Base-by-base conservation (phyloP, 2,113 vertebrate species). In the Parotia lawesii region DNA sequence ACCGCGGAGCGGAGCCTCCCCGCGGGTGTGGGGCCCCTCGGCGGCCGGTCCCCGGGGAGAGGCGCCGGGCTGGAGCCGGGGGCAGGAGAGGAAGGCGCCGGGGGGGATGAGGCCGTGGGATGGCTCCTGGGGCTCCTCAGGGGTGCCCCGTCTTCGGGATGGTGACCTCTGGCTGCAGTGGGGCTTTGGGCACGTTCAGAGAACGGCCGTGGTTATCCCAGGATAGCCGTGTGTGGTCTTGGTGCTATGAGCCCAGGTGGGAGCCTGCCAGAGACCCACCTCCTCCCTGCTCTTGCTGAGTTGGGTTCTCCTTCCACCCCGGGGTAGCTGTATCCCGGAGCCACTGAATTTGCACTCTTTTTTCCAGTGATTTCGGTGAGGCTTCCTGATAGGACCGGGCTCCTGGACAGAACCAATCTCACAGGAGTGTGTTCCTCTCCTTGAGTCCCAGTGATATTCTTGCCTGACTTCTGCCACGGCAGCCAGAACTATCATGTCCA, bases 1-100 rank as follows among this genome's bases (percentile, higher is more conserved):
- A 1, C 0, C 10, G 7, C 12, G 31, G 8, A 4, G 37, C 12
- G 5, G 3, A 3, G 2, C 12, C 16, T 33, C 4, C 40, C 38
- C 19, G 25, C 27, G 9, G 37, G 14, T 28, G 2, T n/a, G 25
- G 21, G 22, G 6, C 14, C 38, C 44, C 44, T 8, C 29, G 57
- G 73, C 56, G 4, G 58, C 75, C 27, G 57, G 14, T 18, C 28
- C 54, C 48, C 13, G 5, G 38, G 64, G 75, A 42, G 11, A 9
- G 33, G 61, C 21, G 54, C 20, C 9, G 60, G 16, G 24, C 29
- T 11, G 9, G 47, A 17, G 53, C 48, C 8, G 15, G 44, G 7
- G 51, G 15, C 31, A 9, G 61, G 3, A 28, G 45, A 29, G 57
- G 45, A 40, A 35, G 12, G 33, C 16, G 27, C 11, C 23, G n/a